Evolutionary conservation across 1,140 invertebrate species (phyloP), one percentile per base, ranked within the genome.

Genomic region (Drosophila prosaltans): DNA sequence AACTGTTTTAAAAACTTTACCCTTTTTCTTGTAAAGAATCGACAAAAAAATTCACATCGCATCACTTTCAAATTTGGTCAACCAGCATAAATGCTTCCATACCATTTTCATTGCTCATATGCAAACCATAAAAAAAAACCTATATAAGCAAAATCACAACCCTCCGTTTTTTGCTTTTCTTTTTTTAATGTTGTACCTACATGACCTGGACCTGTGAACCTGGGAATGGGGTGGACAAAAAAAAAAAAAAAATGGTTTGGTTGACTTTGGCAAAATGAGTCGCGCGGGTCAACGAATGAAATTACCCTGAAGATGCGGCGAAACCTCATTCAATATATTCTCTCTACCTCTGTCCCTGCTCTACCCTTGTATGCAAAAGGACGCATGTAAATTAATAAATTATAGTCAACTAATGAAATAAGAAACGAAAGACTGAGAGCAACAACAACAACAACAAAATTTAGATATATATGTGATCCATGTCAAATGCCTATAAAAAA

Each of bases 301-400:
- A 78, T 90, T 78, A 89, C 84, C 84, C 84, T 55, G 80, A 89
- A 89, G 86, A 82, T 90, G 86, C 81, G 86, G 81, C 80, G 59
- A 69, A 51, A 16, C 45, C 45, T 51, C 45, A 48, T 24, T n/a
- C 4, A 30, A 2, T 4, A 2, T 7, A 5, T 5, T 21, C 21
- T 4, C 43, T 45, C 43, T 2, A 6, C 2, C 71, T 26, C 74
- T 70, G 81, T 55, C 74, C 61, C 77, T 32, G 45, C 28, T 10
- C 55, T 61, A 71, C 68, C 72, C 72, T 74, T 74, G 72, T 66
- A 84, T 74, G 80, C 83, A 88, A 83, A 88, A 88, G 83, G 79
- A 86, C 82, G 83, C 73, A 88, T 88, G 83, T 88, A 88, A 88
- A 88, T 88, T 88, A 88, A 88, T 89, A 89, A 83, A 89, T 89